A percentile compares a stretch with the other conserved stretches of the same genome.
These are phyloP conservation scores for Mastacembelus armatus DNA, from an alignment of 2,797 vertebrate genomes.

Conservation along the genomic window DNA sequence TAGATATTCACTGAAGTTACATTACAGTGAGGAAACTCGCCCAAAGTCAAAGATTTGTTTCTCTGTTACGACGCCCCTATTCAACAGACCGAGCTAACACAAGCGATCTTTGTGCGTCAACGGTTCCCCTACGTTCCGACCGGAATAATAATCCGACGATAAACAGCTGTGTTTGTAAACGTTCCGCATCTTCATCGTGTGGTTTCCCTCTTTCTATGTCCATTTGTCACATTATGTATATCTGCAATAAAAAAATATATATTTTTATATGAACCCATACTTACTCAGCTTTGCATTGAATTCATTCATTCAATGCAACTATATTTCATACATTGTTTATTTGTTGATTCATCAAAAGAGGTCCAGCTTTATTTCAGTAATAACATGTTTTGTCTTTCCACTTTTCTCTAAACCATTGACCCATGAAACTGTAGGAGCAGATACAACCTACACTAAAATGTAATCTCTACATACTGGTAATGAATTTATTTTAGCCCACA, in stretches of 20 bases:
- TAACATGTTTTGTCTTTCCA: too few species aligned
- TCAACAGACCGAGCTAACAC: too few species aligned
- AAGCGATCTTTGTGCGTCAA: slow-evolving; percentile 65
- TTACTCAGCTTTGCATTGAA: background rate
- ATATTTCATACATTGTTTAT: background rate
- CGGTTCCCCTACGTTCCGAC: slow-evolving; percentile 41
- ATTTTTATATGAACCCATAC: too few species aligned
- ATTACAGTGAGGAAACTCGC: slow-evolving; percentile 18
- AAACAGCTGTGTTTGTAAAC: background rate
- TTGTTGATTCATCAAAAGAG: background rate
- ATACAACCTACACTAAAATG: too few species aligned
- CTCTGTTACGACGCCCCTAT: too few species aligned
- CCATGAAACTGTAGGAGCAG: too few species aligned
- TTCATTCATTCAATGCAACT: background rate
- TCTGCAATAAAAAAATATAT: background rate
- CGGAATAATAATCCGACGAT: slow-evolving; percentile 58
- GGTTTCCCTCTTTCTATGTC: rapidly evolving
- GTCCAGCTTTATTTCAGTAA: background rate
- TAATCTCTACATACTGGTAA: too few species aligned
- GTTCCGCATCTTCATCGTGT: slow-evolving; percentile 53
- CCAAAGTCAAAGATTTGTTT: background rate
- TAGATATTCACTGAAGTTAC: slow-evolving; percentile 23
- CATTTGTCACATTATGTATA: background rate
- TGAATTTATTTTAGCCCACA: too few species aligned
- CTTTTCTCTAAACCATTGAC: too few species aligned